Evolutionary conservation across 2,888 invertebrate genomes (phyloP), one percentile per base, ranked within the genome.

Genomic region (Aspidiotus destructor): DNA sequence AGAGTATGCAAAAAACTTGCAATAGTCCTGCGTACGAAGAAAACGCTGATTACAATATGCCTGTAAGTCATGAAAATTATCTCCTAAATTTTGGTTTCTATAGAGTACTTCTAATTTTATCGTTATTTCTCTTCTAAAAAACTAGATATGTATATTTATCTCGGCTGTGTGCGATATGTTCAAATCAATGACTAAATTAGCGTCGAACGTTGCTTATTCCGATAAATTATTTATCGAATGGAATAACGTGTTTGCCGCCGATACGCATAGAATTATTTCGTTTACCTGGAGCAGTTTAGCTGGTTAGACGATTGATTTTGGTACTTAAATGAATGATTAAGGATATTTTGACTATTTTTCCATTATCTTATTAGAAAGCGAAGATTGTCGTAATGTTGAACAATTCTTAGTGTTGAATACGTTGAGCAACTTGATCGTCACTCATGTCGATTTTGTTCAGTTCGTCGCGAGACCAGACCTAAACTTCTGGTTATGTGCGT

Each of bases 1-100:
- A 82, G 75, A 81, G 82, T 72, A 73, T 84, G 8, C 61, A 69
- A 15, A 69, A 62, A 42, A 69, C 69, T 7, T 69, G 61, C 44
- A 42, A 55, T 8, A 61, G 17, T 41, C 54, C 61, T 7, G 8
- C 61, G 44, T 69, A 69, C 62, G 62, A 69, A 41, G 61, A 62
- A n/a, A 53, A 69, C 55, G 28, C 54, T 53, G 17, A 57, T 42
- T 69, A 69, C 44, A 62, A 57, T 69, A 54, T 69, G 62, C 69
- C 69, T 11, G 69, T 69, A 8, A 68, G 61, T 65, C 28, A 28
- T 28, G 28, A 5, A 28, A 28, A 28, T 28, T 28, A 28, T 28
- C 11, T 52, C 52, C 52, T 52, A 5, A 52, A 52, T 52, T 52
- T 52, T 52, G 52, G 5, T 52, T 13, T 13, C 5, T 3, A 28